Evolutionary conservation across 2,888 invertebrate species (phyloP).

Genomic region (Homarus gammarus): DNA sequence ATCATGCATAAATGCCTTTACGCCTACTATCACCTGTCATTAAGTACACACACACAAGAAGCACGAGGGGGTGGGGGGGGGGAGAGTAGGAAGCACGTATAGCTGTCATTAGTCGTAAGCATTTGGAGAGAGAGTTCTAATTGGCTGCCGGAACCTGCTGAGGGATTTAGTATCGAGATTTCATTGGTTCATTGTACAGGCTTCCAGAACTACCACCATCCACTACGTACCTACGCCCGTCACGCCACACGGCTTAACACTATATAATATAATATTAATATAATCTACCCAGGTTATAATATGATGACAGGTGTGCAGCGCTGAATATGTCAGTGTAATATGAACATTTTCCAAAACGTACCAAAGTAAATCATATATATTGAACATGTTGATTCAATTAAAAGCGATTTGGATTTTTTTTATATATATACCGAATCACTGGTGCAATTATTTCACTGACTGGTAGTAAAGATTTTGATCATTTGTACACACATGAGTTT

Average conservation of each 20-base stretch:
- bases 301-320: constrained; percentile 16
- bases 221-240: too few relatives aligned
- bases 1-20: too few relatives aligned
- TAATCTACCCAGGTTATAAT: constrained; percentile 17
- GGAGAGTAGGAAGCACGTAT: neutral
- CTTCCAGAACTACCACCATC: too few relatives aligned
- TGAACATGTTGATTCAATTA: constrained; percentile 32
- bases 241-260: too few relatives aligned
- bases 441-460: constrained; percentile 34
- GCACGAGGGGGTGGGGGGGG: too few relatives aligned
- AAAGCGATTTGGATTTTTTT: constrained; percentile 23
- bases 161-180: constrained; percentile 18
- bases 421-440: constrained; percentile 20
- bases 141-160: neutral
- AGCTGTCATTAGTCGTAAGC: neutral
- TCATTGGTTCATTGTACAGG: neutral
- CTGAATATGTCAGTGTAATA: constrained; percentile 36
- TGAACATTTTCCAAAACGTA: constrained; percentile 21
- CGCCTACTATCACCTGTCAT: too few relatives aligned
- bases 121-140: neutral
- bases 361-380: constrained; percentile 27
- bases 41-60: neutral
- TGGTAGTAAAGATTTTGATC: constrained; percentile 19
- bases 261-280: constrained; percentile 23
- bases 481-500: too few relatives aligned